Evolutionary conservation across 2,888 invertebrate genomes (phyloP).

Genomic region (Melipona bicolor): DNA sequence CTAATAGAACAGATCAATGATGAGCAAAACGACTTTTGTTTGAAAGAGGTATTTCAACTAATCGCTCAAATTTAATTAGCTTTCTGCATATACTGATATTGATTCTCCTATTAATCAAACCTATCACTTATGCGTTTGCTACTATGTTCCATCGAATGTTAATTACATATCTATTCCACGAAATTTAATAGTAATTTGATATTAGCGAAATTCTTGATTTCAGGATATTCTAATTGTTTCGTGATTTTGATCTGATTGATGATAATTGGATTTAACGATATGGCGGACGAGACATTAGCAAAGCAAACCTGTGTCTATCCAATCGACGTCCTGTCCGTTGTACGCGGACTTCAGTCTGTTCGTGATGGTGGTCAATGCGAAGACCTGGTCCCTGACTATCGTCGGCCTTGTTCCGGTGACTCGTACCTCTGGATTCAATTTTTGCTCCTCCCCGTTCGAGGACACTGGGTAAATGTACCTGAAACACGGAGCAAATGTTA

Average conservation of each 20-base stretch:
- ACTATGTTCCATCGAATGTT: not conserved
- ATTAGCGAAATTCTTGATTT: not conserved
- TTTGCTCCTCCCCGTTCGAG: constrained; percentile 89
- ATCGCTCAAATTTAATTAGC: constrained; percentile 8
- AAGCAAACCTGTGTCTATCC: constrained; percentile 87
- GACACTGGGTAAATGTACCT: constrained; percentile 88
- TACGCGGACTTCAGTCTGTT: constrained; percentile 94
- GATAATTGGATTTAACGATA: not conserved
- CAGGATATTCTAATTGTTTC: not conserved
- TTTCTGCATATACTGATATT: not conserved
- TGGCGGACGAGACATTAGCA: not conserved
- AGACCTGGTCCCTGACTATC: constrained; percentile 90
- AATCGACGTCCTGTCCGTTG: constrained; percentile 96
- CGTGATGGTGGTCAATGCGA: constrained; percentile 91
- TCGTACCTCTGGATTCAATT: constrained; percentile 89
- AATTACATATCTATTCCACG: not conserved
- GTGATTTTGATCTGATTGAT: not conserved
- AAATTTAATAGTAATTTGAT: not conserved
- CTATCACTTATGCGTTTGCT: not conserved
- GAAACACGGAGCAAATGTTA: constrained; percentile 16
- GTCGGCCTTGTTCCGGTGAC: constrained; percentile 83
- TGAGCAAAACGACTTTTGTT: no score
- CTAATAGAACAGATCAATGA: no score
- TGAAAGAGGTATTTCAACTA: not conserved
- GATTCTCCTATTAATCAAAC: constrained; percentile 6